A percentile compares a stretch with the other conserved stretches of the same genome.
These are phyloP conservation scores for Agrochola circellaris DNA, from an alignment of 2,888 invertebrate genomes.

Conservation along the genomic window DNA sequence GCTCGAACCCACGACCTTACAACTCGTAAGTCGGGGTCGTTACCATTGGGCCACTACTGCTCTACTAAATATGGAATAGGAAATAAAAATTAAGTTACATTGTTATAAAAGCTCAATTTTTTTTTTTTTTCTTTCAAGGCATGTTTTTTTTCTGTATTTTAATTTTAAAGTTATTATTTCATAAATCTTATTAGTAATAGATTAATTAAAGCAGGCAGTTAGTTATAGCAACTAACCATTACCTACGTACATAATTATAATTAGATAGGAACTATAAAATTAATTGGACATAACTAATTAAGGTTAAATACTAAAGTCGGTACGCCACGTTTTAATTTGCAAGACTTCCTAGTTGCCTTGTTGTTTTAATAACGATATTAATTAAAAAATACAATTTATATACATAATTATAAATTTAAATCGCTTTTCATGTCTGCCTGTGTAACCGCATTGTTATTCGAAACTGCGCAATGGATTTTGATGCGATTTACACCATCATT, in stretches of 20 bases:
- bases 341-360: constrained; percentile 52
- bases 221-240: constrained; percentile 17
- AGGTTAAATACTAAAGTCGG: constrained; percentile 21
- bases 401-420: background rate
- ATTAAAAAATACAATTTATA: constrained; percentile 33
- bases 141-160: background rate
- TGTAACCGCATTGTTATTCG: background rate
- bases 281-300: constrained; percentile 50
- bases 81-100: background rate
- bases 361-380: constrained; percentile 40
- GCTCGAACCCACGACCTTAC: background rate
- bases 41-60: too few species aligned
- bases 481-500: background rate
- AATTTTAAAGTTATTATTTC: background rate
- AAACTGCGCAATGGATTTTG: background rate
- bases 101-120: background rate
- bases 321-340: constrained; percentile 35
- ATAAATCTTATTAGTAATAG: background rate
- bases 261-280: constrained; percentile 20
- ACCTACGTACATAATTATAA: background rate
- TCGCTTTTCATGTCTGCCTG: background rate
- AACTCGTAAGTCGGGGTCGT: too few species aligned
- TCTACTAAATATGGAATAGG: background rate
- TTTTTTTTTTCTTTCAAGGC: background rate
- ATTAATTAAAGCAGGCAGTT: background rate